Conservation (phyloP, 64 coral and sea anemone species). For the Trachythela sp. region DNA sequence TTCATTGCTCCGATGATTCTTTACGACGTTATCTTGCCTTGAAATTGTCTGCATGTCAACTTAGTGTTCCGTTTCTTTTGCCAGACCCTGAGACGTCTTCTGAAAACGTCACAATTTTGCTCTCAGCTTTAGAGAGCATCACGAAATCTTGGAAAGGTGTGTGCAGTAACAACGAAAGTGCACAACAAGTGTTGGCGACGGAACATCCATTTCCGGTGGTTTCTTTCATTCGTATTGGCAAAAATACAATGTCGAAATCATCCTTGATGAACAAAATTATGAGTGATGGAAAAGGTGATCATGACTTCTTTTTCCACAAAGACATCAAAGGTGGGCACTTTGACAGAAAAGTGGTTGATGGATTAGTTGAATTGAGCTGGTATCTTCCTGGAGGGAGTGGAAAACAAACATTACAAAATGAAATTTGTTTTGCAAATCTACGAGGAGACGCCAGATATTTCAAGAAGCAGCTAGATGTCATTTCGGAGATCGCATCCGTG, state of each 20-base stretch:
- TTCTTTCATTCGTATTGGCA: constrained; percentile 3
- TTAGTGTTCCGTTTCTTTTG: background rate
- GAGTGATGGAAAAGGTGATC: background rate
- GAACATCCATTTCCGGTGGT: background rate
- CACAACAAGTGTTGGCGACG: background rate
- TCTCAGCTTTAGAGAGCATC: background rate
- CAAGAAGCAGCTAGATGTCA: too few relatives aligned
- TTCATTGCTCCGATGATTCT: background rate
- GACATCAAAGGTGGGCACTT: background rate
- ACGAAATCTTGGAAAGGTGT: background rate
- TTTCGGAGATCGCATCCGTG: too few relatives aligned
- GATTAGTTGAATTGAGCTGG: background rate
- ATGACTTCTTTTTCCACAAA: background rate
- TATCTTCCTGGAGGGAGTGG: too few relatives aligned
- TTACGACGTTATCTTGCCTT: background rate
- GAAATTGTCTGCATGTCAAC: background rate
- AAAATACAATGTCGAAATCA: background rate
- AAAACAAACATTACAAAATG: too few relatives aligned
- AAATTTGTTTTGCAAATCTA: too few relatives aligned
- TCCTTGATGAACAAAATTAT: background rate
- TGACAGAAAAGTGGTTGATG: background rate
- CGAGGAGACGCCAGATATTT: too few relatives aligned
- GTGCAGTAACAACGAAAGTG: too few relatives aligned
- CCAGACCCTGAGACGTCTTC: background rate
- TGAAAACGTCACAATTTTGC: background rate